Percentiles rank a stretch among this genome's conserved stretches.
These are phyloP conservation scores for Phallusia fumigata DNA, from an alignment of 23 tunicate species.

Conservation along the genomic window DNA sequence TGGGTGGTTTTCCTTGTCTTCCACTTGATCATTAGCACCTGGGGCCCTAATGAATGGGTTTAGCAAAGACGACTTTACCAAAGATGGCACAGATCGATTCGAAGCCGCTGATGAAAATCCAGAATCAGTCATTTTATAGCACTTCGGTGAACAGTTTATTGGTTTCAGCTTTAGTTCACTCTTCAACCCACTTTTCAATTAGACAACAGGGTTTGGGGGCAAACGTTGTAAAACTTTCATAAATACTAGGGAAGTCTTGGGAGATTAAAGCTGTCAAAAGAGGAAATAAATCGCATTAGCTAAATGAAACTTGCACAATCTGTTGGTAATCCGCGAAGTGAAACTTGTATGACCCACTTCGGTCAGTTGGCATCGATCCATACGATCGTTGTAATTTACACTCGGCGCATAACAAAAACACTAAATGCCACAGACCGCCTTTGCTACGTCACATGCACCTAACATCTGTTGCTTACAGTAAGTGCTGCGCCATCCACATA, in stretches of 20 bases:
- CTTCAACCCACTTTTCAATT: background rate
- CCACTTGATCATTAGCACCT: background rate
- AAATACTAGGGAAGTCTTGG: background rate
- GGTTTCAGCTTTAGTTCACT: background rate
- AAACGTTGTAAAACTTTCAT: background rate
- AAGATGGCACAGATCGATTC: slow-evolving; percentile 66
- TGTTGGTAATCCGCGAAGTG: background rate
- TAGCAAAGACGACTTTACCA: slow-evolving; percentile 37
- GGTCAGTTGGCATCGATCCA: background rate
- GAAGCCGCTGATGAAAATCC: slow-evolving; percentile 93
- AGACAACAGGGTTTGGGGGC: background rate
- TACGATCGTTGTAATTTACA: background rate
- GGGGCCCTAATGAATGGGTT: slow-evolving; percentile 35
- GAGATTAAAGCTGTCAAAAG: slow-evolving; percentile 3
- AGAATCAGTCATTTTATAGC: slow-evolving; percentile 68
- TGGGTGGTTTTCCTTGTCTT: slow-evolving; percentile 13
- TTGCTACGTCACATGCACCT: background rate
- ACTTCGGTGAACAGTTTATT: background rate
- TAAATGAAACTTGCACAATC: background rate
- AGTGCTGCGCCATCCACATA: background rate
- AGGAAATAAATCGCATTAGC: slow-evolving; percentile 5
- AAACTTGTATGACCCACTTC: background rate
- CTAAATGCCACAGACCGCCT: background rate
- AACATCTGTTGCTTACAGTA: background rate
- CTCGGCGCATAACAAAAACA: background rate